Evolutionary conservation across 2,888 invertebrate genomes (phyloP).

Genomic region (Drosophila cognata): DNA sequence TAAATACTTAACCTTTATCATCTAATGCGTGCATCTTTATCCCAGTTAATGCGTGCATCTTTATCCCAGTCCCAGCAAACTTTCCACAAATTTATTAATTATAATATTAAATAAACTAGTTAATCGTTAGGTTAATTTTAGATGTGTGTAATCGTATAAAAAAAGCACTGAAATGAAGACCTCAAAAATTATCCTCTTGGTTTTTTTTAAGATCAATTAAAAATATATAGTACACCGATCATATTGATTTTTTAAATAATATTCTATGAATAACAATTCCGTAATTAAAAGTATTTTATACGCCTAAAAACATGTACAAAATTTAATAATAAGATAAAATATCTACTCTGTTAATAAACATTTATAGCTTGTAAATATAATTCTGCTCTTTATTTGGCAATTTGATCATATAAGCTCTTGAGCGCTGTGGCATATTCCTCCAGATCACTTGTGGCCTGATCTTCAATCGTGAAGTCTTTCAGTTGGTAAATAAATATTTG

Average conservation of each 20-base stretch:
- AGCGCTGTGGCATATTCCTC: conserved; percentile 52
- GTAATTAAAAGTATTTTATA: background rate
- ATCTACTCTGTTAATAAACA: background rate
- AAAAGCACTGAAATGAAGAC: background rate
- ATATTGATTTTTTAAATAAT: background rate
- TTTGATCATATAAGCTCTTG: conserved; percentile 26
- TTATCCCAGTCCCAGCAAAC: background rate
- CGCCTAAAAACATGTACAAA: background rate
- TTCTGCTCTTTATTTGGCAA: conserved; percentile 4
- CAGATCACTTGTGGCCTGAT: conserved; percentile 26
- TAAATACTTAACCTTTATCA: background rate
- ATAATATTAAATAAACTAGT: background rate
- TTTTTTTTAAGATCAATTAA: background rate
- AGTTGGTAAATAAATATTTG: conserved; percentile 71
- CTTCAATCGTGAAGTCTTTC: conserved; percentile 15
- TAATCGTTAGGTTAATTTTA: background rate
- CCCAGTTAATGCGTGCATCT: too few species aligned
- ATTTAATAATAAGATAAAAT: background rate
- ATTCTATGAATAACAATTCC: background rate
- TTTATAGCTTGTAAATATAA: background rate
- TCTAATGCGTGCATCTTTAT: background rate
- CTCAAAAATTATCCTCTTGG: background rate
- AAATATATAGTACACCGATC: background rate
- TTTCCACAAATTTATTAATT: background rate
- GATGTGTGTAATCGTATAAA: background rate